Percentiles rank a stretch among this genome's conserved stretches.
Conservation (phyloP, 2,797 vertebrate genomes). For the Nyctibius grandis region DNA sequence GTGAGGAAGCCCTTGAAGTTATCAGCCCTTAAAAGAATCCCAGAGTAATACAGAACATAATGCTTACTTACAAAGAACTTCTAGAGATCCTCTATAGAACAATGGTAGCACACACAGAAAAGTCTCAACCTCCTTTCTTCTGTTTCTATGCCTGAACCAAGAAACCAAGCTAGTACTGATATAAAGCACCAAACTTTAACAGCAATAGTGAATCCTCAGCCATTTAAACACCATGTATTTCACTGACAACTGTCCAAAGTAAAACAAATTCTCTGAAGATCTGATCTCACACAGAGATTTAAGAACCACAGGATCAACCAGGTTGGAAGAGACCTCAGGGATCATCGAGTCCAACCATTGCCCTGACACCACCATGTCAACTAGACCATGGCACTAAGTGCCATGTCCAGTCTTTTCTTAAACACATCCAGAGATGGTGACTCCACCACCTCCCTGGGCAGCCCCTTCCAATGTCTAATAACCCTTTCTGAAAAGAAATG, state of each 20-base stretch:
- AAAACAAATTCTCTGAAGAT: neutral
- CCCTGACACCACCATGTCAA: no score
- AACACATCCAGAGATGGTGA: no score
- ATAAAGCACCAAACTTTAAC: neutral
- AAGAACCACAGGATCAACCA: no score
- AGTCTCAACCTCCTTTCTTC: neutral
- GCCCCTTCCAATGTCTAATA: no score
- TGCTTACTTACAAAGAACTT: neutral
- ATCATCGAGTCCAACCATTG: no score
- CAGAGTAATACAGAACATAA: neutral
- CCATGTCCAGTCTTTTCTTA: no score
- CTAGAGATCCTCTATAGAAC: neutral
- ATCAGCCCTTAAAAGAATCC: neutral
- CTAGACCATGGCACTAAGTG: no score
- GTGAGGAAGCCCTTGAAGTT: neutral
- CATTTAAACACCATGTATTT: neutral
- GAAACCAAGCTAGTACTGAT: neutral
- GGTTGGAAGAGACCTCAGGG: no score
- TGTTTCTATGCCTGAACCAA: neutral
- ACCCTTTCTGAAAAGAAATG: no score
- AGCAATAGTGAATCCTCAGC: neutral
- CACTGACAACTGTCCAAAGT: neutral
- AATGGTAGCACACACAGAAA: fast-evolving
- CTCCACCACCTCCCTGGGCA: no score
- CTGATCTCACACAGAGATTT: neutral